These are phyloP conservation scores for Martes flavigula DNA, from an alignment of 2,797 vertebrate species.

Conservation along the genomic window DNA sequence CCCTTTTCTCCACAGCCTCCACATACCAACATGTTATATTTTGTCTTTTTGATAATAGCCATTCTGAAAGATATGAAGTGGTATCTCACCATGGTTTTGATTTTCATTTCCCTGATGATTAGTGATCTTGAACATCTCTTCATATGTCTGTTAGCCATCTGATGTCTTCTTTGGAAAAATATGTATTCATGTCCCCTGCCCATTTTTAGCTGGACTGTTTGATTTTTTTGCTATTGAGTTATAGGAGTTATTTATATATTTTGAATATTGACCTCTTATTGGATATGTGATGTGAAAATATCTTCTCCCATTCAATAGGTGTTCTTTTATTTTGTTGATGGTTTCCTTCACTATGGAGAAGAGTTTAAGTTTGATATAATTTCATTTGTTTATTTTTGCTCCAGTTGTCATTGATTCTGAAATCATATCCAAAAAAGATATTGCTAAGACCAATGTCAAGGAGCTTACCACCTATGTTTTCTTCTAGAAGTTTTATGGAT, in stretches of 20 bases:
- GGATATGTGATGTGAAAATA: not conserved
- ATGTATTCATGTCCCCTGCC: not conserved
- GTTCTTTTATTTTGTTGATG: not conserved
- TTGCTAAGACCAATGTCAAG: not conserved
- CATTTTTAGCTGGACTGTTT: not conserved
- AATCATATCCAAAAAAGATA: not conserved
- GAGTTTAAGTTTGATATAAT: not conserved
- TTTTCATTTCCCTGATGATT: not conserved
- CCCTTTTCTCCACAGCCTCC: not conserved
- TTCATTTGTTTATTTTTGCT: not conserved
- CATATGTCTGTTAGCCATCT: not conserved
- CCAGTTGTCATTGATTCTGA: not conserved
- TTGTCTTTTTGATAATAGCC: not conserved
- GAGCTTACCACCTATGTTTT: not conserved
- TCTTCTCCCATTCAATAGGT: not conserved
- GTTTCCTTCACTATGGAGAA: not conserved
- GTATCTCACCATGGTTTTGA: not conserved
- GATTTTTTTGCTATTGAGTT: not conserved
- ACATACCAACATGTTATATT: not conserved
- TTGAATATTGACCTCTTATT: not conserved
- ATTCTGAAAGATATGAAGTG: not conserved
- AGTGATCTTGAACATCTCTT: not conserved
- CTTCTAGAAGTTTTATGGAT: not conserved
- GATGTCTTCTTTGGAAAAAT: not conserved
- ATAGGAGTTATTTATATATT: not conserved